Evolutionary conservation across 2,113 vertebrate genomes (phyloP), one percentile per base, ranked within the genome.

Genomic region (Coptodon bakossiorum): DNA sequence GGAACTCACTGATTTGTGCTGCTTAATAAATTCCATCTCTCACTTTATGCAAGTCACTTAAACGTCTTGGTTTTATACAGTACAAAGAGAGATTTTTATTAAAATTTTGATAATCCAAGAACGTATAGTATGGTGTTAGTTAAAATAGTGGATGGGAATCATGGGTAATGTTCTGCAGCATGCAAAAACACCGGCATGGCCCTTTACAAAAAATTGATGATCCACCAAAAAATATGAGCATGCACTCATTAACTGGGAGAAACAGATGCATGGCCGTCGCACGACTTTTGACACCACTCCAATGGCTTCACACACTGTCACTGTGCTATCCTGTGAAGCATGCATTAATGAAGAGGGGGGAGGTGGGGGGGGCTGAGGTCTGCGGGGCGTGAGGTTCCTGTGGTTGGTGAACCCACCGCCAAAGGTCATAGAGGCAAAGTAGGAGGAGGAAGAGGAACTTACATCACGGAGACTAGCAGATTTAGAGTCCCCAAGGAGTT

Each of bases 401-500:
- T 93, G 91, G 89, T 90, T 66, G 90, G 93, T 88, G 87, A 92
- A 91, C 80, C 92, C 87, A 87, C 90, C 14, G 87, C 89, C 88
- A 96, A 96, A 95, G 92, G 80, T 82, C 79, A 14, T 43, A 88
- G 93, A 83, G 88, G 96, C 96, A 95, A 96, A 97, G 93, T 84
- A 96, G 94, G 91, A 95, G 86, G 92, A 90, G 90, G 96, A 96
- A 95, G 96, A 97, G 94, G 86, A 97, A 99, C 98, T 99, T 99
- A 99, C 98, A 98, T 98, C 96, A 96, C 87, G 96, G 97, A 97
- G 97, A 97, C 97, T 96, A 97, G 97, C 97, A 97, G 96, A 96
- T 96, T 98, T 99, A 99, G 96, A 98, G 97, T 98, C 98, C 98
- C 99, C 99, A 99, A 93, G 98, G 99, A 97, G 99, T 96, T 96